phyloP scores from a whole-genome alignment of 2,113 vertebrate species.

The Dolichotis patagonum region DNA sequence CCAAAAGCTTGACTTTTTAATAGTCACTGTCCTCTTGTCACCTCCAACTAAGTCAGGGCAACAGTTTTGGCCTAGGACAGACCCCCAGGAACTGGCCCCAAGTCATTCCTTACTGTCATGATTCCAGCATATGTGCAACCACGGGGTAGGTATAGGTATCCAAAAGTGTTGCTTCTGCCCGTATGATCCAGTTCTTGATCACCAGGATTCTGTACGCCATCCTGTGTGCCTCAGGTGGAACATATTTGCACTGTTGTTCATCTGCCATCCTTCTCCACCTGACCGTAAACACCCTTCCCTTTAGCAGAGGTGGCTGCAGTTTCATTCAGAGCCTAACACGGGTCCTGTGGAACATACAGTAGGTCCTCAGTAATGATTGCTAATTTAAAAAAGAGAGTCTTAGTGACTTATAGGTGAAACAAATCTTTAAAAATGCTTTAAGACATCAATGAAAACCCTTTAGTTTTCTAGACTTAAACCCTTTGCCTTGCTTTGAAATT shows the following conservation, averaged over 20 bases:
- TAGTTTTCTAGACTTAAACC: conserved; percentile 2
- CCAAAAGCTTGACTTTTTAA: not conserved
- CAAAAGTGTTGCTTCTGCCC: not conserved
- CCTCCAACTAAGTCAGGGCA: not conserved
- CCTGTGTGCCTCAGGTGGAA: not conserved
- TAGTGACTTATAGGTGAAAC: not conserved
- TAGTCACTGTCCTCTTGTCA: not conserved
- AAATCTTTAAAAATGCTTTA: not conserved
- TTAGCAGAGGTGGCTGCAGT: not conserved
- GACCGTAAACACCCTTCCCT: not conserved
- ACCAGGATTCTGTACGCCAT: not conserved
- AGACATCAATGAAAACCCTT: conserved; percentile 20
- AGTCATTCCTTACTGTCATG: not conserved
- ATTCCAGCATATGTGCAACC: not conserved
- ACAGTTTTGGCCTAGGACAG: not conserved
- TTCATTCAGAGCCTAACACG: not conserved
- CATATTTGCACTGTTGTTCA: not conserved
- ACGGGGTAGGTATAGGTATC: not conserved
- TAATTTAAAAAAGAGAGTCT: not conserved
- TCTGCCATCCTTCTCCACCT: not conserved
- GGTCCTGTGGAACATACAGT: not conserved
- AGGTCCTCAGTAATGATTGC: not conserved
- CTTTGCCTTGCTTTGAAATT: conserved; percentile 27
- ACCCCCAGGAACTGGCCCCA: not conserved
- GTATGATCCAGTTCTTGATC: not conserved